These are phyloP conservation scores for Cotesia chilonis DNA, from an alignment of 1,140 invertebrate genomes.

Conservation along the genomic window DNA sequence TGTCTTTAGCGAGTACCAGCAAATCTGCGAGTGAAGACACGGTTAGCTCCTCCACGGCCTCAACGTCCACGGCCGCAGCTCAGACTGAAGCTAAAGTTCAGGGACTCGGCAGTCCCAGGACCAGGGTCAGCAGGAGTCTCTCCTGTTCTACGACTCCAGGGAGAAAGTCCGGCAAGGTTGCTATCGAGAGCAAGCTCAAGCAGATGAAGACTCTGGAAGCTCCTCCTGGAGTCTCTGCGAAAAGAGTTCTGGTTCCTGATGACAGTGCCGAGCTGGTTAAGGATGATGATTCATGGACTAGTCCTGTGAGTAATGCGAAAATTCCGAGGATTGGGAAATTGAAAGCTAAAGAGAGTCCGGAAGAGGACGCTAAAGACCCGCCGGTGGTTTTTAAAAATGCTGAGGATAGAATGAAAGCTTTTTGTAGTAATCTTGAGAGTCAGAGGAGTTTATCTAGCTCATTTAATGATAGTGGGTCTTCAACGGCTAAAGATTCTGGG, in stretches of 20 bases:
- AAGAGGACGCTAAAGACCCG: not conserved
- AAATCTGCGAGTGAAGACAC: not conserved
- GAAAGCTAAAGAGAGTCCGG: not conserved
- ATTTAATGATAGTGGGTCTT: too few species aligned
- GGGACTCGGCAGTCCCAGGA: too few species aligned
- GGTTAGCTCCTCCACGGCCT: not conserved
- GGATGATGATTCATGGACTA: not conserved
- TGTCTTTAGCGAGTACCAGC: not conserved
- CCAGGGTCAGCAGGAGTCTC: not conserved
- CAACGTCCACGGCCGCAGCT: too few species aligned
- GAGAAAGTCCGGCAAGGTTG: not conserved
- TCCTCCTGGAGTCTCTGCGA: not conserved
- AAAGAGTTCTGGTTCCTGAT: not conserved
- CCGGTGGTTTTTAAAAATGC: conserved; percentile 40
- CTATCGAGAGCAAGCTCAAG: not conserved
- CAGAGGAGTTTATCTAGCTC: not conserved
- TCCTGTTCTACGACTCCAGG: not conserved
- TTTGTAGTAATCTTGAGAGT: conserved; percentile 29
- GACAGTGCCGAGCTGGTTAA: not conserved
- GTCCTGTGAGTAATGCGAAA: not conserved
- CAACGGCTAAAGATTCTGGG: conserved; percentile 8
- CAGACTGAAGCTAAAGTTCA: too few species aligned
- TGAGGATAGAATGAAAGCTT: conserved; percentile 37
- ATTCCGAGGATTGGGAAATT: not conserved
- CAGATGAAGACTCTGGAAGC: not conserved